Percentiles rank a stretch among this genome's conserved stretches.
Evolutionary conservation across 2,888 invertebrate species (phyloP).

Genomic region (Mesochorus sp.): DNA sequence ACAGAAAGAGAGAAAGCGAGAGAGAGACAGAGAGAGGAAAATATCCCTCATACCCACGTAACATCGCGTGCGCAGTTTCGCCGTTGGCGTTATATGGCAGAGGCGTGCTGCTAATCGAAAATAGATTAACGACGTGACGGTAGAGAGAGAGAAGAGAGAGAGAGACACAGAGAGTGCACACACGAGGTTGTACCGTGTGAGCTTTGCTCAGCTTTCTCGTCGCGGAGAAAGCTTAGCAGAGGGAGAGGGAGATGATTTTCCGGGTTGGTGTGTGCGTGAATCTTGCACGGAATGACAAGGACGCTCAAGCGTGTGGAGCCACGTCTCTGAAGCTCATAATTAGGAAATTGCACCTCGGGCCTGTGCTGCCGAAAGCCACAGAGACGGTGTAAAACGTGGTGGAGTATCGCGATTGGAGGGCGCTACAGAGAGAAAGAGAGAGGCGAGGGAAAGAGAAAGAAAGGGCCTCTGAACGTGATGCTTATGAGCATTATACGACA

Average conservation of each 20-base stretch:
- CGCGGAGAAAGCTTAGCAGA: conserved; percentile 32
- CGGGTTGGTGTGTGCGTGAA: conserved; percentile 12
- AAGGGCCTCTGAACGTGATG: conserved; percentile 4
- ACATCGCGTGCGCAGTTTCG: conserved; percentile 22
- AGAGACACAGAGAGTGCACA: conserved; percentile 25
- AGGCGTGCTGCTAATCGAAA: conserved; percentile 35
- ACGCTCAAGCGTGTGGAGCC: conserved; percentile 5
- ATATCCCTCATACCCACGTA: conserved; percentile 23
- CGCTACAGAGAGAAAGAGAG: not conserved
- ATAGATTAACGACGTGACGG: conserved; percentile 52
- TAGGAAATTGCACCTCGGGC: conserved; percentile 60
- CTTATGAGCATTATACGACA: conserved; percentile 13
- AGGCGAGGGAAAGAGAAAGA: conserved; percentile 17
- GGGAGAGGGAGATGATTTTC: too few relatives aligned
- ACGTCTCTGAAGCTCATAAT: conserved; percentile 58
- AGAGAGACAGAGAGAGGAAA: conserved; percentile 15
- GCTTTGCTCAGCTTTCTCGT: conserved; percentile 21
- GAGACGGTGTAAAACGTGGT: conserved; percentile 36
- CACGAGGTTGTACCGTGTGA: not conserved
- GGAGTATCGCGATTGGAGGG: not conserved
- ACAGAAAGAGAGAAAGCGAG: not conserved
- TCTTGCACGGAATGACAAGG: conserved; percentile 40
- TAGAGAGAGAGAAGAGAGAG: conserved; percentile 42
- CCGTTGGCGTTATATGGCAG: conserved; percentile 18
- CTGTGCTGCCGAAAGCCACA: conserved; percentile 48